Evolutionary conservation across 2,797 vertebrate genomes (phyloP), one percentile per base, ranked within the genome.

Genomic region (Acrossocheilus fasciatus): DNA sequence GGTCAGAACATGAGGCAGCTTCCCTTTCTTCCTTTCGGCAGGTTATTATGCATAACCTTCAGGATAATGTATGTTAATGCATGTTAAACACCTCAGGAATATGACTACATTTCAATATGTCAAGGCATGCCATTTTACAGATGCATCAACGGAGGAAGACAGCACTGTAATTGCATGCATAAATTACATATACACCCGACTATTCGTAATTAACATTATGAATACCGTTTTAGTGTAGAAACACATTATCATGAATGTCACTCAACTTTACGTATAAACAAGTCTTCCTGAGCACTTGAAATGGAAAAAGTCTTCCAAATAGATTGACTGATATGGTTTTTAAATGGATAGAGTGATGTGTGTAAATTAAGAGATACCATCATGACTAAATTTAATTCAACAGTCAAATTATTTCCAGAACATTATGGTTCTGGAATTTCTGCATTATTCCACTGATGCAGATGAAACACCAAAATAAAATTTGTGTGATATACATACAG

Each of bases 41-140:
- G 45, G 66, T 83, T 47, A 87, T 83, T 79, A 82, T 84, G 88
- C 72, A 69, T 50, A 86, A 76, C 0, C 11, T 68, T 89, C 39
- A 84, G 85, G 88, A 89, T 89, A 91, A 91, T 91, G 75, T 87
- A 93, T 93, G 86, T 52, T 91, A 92, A 92, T 92, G 66, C 86
- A 77, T 88, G 73, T 83, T 69, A 91, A 82, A 12, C 59, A 84
- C 85, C 47, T 26, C 41, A 75, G 54, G 80, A 88, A 70, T 82
- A 89, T 88, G 80, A 91, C 91, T 91, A 82, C 34, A 92, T 89
- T 92, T 90, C n/a, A 89, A 79, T 76, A 74, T 50, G 68, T 91
- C 72, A 90, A 76, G 83, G n/a, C 1, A 43, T 82, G 77, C 59
- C 81, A 69, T 74, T 85, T 78, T 57, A 57, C 52, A 75, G 23